phyloP scores from a whole-genome alignment of 2,888 invertebrate genomes.

The Temnothorax ravouxi region DNA sequence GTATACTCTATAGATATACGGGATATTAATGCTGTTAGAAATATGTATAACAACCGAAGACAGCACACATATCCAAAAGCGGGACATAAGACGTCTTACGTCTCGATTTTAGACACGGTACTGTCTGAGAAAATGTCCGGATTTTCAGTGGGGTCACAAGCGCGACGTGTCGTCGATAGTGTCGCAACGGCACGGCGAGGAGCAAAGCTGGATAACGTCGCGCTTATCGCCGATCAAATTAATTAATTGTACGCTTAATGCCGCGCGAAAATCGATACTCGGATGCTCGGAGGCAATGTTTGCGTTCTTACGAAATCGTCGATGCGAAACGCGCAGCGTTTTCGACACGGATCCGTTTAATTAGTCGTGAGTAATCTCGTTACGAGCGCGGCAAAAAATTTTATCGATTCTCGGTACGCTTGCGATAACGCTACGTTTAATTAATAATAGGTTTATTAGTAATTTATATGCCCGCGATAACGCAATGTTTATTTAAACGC shows the following conservation, averaged over 20 bases:
- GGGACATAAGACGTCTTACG: too few relatives aligned
- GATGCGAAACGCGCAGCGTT: not conserved
- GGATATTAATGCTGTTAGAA: too few relatives aligned
- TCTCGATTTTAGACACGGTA: too few relatives aligned
- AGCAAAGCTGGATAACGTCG: not conserved
- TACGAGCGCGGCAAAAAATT: not conserved
- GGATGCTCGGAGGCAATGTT: not conserved
- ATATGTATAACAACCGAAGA: too few relatives aligned
- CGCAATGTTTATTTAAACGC: not conserved
- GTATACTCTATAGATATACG: too few relatives aligned
- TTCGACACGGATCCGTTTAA: not conserved
- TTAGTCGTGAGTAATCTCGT: slow-evolving; percentile 17
- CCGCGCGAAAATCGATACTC: slow-evolving; percentile 31
- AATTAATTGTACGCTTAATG: slow-evolving; percentile 30
- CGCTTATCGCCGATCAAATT: slow-evolving; percentile 26
- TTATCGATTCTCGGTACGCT: not conserved
- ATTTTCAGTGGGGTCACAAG: not conserved
- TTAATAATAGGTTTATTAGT: not conserved
- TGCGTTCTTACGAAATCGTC: not conserved
- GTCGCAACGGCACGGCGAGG: not conserved
- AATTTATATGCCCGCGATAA: not conserved
- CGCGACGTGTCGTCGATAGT: not conserved
- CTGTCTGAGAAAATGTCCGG: not conserved
- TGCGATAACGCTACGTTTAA: not conserved
- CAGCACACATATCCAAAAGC: too few relatives aligned